Conservation (phyloP, 2,113 vertebrate species). For the Peromyscus californicus region DNA sequence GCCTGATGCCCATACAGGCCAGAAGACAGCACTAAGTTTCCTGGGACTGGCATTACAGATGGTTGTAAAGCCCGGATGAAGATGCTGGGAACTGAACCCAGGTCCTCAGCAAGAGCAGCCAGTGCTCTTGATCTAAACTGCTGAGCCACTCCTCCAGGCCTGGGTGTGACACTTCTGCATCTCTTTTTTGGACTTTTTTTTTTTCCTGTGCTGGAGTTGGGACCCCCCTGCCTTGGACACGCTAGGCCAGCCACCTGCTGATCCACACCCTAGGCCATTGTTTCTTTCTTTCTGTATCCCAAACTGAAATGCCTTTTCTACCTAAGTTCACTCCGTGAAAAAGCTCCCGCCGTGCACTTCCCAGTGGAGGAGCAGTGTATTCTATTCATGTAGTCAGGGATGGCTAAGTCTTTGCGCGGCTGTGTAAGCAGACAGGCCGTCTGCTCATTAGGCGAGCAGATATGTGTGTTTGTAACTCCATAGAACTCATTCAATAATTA, state of each 20-base stretch:
- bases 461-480: not conserved
- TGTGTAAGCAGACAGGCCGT: not conserved
- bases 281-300: not conserved
- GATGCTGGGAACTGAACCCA: not conserved
- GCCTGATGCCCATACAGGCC: not conserved
- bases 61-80: not conserved
- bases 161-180: not conserved
- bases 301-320: conserved; percentile 22
- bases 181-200: too few relatives aligned
- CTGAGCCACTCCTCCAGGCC: not conserved
- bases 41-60: not conserved
- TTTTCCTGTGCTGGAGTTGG: too few relatives aligned
- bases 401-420: not conserved
- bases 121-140: not conserved
- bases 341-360: not conserved
- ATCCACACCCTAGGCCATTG: not conserved
- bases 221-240: not conserved
- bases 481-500: conserved; percentile 74
- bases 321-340: not conserved
- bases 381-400: not conserved
- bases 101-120: not conserved
- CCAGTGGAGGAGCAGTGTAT: not conserved
- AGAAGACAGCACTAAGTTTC: not conserved
- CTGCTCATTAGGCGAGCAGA: not conserved
- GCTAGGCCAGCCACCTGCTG: too few relatives aligned